Evolutionary conservation across 2,797 vertebrate genomes (phyloP), one percentile per base, ranked within the genome.

Genomic region (Propithecus deckenii): DNA sequence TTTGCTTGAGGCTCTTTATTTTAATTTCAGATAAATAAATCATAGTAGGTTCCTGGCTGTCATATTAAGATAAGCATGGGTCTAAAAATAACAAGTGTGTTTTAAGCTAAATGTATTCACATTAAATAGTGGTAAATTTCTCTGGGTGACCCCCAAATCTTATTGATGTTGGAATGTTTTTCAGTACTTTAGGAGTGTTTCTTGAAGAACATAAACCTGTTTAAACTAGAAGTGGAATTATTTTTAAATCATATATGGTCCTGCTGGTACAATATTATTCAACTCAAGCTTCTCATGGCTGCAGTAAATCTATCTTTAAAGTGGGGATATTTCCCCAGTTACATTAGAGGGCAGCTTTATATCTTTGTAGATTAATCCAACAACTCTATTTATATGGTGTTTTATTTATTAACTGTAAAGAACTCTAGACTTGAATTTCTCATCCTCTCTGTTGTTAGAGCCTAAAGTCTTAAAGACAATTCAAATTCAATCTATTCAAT

Each of bases 1-100:
- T 98, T 98, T 97, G 94, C 97, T 98, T 55, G 59, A 97, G 97
- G 97, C 92, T 97, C 72, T 89, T 97, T 98, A 93, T 92, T 98
- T 98, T 97, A 95, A 98, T 98, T 98, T 98, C 97, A 97, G 83
- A 97, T 97, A 98, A 98, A 97, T 97, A 96, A 98, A 98, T 98
- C 96, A 97, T 75, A 97, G 96, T 98, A 93, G 63, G 79, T 95
- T 96, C 83, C 90, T 96, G 89, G 92, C 95, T 91, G n/a, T 95
- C 97, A 96, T 98, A 97, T 97, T 98, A 98, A 92, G 97, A 97
- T 96, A 97, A 97, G 75, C 59, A 63, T 94, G 74, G 95, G 98
- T 97, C 98, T 98, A 98, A 97, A 97, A 98, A 97, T 97, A 96
- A 97, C 23, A 97, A 95, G 97, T 71, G 81, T 95, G 76, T 72